A percentile compares a stretch with the other conserved stretches of the same genome.
Evolutionary conservation across 2,888 invertebrate genomes (phyloP).

Genomic region (Allygus modestus): DNA sequence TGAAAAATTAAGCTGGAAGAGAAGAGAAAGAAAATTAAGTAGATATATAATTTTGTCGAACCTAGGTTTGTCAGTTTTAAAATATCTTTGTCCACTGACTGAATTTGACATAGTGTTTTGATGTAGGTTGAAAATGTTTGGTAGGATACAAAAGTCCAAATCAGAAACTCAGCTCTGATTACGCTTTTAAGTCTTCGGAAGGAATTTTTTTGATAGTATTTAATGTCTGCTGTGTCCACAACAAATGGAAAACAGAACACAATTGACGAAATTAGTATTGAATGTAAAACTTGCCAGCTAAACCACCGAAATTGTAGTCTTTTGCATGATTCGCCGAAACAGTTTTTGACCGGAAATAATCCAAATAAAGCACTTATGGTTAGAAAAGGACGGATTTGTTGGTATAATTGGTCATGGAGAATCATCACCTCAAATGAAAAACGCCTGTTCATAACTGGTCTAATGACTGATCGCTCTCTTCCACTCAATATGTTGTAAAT

Average conservation of each 20-base stretch:
- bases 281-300: conserved; percentile 2
- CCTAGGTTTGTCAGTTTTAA: not conserved
- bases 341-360: conserved; percentile 19
- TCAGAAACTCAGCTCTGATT: not conserved
- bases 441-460: not conserved
- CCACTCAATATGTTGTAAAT: too few species aligned
- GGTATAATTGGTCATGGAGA: not conserved
- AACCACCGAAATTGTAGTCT: not conserved
- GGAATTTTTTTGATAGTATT: not conserved
- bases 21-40: not conserved
- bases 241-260: not conserved
- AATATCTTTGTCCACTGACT: conserved; percentile 7
- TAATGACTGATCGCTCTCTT: not conserved
- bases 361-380: not conserved
- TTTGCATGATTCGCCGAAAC: conserved; percentile 19
- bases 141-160: not conserved
- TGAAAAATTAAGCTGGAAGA: not conserved
- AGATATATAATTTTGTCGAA: not conserved
- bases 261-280: not conserved
- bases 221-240: not conserved
- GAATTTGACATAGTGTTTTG: not conserved
- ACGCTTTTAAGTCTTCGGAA: not conserved
- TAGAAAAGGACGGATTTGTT: not conserved
- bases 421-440: conserved; percentile 25
- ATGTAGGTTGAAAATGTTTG: not conserved